A percentile compares a stretch with the other conserved stretches of the same genome.
These are phyloP conservation scores for Papilio helenus DNA, from an alignment of 1,140 invertebrate genomes.

Conservation along the genomic window DNA sequence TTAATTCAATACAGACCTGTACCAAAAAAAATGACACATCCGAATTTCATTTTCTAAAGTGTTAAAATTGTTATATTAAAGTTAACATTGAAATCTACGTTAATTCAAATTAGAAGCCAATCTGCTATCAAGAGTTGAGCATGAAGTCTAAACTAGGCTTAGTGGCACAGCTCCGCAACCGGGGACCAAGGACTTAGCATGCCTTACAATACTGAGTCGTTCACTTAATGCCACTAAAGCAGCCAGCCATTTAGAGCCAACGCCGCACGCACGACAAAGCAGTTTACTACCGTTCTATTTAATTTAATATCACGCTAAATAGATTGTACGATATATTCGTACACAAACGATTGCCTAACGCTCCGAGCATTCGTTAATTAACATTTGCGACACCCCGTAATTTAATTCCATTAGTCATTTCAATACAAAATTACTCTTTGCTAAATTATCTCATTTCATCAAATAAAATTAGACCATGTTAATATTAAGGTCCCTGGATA, in stretches of 20 bases:
- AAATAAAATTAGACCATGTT: conserved; percentile 31
- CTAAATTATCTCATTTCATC: conserved; percentile 35
- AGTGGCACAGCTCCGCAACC: conserved; percentile 17
- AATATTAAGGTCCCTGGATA: not conserved
- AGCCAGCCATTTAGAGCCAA: conserved; percentile 25
- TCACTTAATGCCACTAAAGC: conserved; percentile 37
- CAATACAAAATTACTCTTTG: conserved; percentile 38
- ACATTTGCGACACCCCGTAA: conserved; percentile 34
- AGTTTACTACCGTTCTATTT: conserved; percentile 31
- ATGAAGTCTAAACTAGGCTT: conserved; percentile 24
- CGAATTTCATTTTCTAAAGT: too few relatives aligned
- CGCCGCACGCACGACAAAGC: conserved; percentile 32
- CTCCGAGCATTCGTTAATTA: conserved; percentile 32
- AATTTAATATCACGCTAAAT: conserved; percentile 37
- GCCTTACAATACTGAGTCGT: conserved; percentile 33
- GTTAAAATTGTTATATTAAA: too few relatives aligned
- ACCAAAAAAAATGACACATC: too few relatives aligned
- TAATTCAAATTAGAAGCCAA: conserved; percentile 24
- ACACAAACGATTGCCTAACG: conserved; percentile 17
- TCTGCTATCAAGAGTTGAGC: conserved; percentile 7
- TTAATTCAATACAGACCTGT: too few relatives aligned
- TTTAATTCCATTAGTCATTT: conserved; percentile 37
- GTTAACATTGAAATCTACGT: too few relatives aligned
- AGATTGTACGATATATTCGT: conserved; percentile 30
- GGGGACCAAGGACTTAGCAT: conserved; percentile 35